Percentiles rank a stretch among this genome's conserved stretches.
Evolutionary conservation across 2,888 invertebrate genomes (phyloP).

Genomic region (Drosophila anomelani): DNA sequence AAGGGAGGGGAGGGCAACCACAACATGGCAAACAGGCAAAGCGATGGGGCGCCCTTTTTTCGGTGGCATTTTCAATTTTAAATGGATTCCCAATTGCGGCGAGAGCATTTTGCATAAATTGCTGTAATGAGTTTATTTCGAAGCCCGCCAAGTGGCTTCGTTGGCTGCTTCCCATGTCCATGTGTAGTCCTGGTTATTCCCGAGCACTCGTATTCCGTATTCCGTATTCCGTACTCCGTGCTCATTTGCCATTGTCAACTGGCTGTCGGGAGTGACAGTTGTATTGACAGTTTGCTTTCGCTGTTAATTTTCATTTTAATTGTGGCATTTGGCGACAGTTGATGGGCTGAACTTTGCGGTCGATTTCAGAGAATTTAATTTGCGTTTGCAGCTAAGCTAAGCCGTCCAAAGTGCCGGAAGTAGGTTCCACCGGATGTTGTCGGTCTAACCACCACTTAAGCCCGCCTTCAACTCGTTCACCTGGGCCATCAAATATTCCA

Average conservation of each 20-base stretch:
- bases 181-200: slow-evolving; percentile 1
- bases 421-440: slow-evolving; percentile 10
- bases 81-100: slow-evolving; percentile 84
- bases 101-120: slow-evolving; percentile 83
- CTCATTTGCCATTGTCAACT: slow-evolving; percentile 75
- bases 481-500: slow-evolving; percentile 36
- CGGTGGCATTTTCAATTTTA: slow-evolving; percentile 74
- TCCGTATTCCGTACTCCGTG: slow-evolving; percentile 2
- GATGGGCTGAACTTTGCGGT: slow-evolving; percentile 41
- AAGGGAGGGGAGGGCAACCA: slow-evolving; percentile 11
- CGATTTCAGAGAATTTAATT: slow-evolving; percentile 27
- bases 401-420: slow-evolving; percentile 26
- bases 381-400: not conserved
- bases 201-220: not conserved
- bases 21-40: slow-evolving; percentile 39
- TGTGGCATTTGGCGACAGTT: slow-evolving; percentile 54
- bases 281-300: slow-evolving; percentile 71
- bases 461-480: slow-evolving; percentile 9
- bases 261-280: slow-evolving; percentile 67
- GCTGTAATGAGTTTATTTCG: slow-evolving; percentile 80
- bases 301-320: slow-evolving; percentile 72
- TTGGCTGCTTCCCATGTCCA: slow-evolving; percentile 31
- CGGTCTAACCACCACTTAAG: slow-evolving; percentile 26
- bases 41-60: slow-evolving; percentile 28
- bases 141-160: slow-evolving; percentile 64